These are phyloP conservation scores for Pyralis farinalis DNA, from an alignment of 2,888 invertebrate species.

Conservation along the genomic window DNA sequence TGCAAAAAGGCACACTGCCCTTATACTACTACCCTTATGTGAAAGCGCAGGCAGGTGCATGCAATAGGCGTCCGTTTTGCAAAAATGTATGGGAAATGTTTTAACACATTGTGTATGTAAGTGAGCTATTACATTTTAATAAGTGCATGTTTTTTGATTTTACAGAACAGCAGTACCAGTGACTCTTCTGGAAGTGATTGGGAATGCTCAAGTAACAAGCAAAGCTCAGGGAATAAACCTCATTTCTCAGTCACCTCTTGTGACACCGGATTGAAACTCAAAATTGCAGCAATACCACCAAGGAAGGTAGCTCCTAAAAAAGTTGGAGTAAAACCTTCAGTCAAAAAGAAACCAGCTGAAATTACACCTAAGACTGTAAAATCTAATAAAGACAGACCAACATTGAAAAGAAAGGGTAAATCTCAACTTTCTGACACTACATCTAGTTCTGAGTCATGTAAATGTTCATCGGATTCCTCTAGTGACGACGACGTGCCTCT, in stretches of 20 bases:
- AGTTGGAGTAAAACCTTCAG: slow-evolving; percentile 45
- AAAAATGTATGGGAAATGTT: too few relatives aligned
- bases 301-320: slow-evolving; percentile 57
- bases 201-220: slow-evolving; percentile 61
- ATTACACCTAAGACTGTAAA: slow-evolving; percentile 29
- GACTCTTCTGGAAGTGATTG: slow-evolving; percentile 68
- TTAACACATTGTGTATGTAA: too few relatives aligned
- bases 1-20: too few relatives aligned
- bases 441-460: slow-evolving; percentile 75
- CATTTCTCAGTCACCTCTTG: slow-evolving; percentile 83
- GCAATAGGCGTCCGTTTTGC: too few relatives aligned
- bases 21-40: too few relatives aligned
- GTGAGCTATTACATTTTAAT: too few relatives aligned
- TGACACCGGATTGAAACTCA: slow-evolving; percentile 82
- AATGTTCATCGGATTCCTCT: slow-evolving; percentile 68
- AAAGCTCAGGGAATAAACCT: slow-evolving; percentile 52
- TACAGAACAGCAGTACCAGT: slow-evolving; percentile 67
- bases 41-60: too few relatives aligned
- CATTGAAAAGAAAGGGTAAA: slow-evolving; percentile 42
- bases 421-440: slow-evolving; percentile 59
- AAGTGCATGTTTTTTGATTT: too few relatives aligned
- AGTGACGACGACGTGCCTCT: slow-evolving; percentile 71
- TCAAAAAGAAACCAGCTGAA: slow-evolving; percentile 54
- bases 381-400: slow-evolving; percentile 28
- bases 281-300: slow-evolving; percentile 82